Conservation (phyloP, 2,888 invertebrate species). For the Stenichneumon culpator region DNA sequence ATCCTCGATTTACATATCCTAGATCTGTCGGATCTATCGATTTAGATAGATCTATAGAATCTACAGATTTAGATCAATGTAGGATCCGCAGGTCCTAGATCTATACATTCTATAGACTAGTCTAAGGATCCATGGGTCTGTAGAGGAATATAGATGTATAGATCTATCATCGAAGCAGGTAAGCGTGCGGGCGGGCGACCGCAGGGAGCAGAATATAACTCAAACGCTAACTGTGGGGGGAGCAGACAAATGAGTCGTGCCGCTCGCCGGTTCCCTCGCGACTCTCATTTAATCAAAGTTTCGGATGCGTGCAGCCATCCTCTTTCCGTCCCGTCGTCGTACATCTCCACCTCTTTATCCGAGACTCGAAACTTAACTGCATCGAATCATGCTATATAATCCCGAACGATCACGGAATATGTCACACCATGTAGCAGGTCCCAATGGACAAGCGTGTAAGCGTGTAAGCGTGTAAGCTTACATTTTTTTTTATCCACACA, state of each 20-base stretch:
- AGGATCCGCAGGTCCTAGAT: not conserved
- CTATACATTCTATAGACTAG: not conserved
- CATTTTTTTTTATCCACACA: not conserved
- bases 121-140: not conserved
- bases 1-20: no score
- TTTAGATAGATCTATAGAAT: no score
- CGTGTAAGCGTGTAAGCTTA: not conserved
- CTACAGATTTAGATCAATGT: no score
- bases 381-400: conserved; percentile 79
- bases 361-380: conserved; percentile 79
- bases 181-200: conserved; percentile 23
- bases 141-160: not conserved
- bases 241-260: conserved; percentile 76
- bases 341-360: conserved; percentile 45
- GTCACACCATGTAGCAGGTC: not conserved
- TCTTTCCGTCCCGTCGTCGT: conserved; percentile 3
- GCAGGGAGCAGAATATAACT: conserved; percentile 23
- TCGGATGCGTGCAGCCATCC: conserved; percentile 79
- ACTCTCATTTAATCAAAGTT: conserved; percentile 82
- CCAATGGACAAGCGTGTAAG: not conserved
- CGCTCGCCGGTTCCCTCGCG: conserved; percentile 73
- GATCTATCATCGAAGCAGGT: not conserved
- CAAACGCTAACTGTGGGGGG: conserved; percentile 36
- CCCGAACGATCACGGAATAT: conserved; percentile 29
- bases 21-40: no score